Conservation (phyloP, 30 jellyfish, hydroid and myxozoan genomes). For the Aurelia coerulea region DNA sequence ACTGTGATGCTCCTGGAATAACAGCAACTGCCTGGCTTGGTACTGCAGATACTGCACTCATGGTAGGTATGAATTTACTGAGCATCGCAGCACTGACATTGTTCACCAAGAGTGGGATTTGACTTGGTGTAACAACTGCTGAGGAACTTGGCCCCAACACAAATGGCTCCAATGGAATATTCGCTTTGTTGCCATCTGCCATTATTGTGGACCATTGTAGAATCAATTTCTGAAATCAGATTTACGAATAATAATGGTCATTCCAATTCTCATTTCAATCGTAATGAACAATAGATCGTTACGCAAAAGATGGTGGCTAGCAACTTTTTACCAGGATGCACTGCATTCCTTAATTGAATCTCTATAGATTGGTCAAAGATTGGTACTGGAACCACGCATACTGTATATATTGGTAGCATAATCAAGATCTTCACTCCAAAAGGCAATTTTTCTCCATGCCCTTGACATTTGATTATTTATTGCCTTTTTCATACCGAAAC, state of each 20-base stretch:
- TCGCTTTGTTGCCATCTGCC: constrained; percentile 53
- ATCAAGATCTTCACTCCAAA: too few relatives aligned
- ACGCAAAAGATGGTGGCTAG: too few relatives aligned
- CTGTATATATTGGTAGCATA: too few relatives aligned
- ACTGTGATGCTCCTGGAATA: constrained; percentile 57
- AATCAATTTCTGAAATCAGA: too few relatives aligned
- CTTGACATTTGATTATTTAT: too few relatives aligned
- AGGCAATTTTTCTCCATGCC: too few relatives aligned
- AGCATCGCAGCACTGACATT: constrained; percentile 68
- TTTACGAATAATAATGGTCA: too few relatives aligned
- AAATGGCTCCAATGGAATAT: constrained; percentile 38
- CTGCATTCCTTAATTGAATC: too few relatives aligned
- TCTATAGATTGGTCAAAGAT: too few relatives aligned
- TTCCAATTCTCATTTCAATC: neutral
- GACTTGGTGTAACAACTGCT: constrained; percentile 53
- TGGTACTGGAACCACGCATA: too few relatives aligned
- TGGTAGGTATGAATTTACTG: constrained; percentile 60
- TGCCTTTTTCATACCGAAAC: too few relatives aligned
- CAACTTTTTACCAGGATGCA: too few relatives aligned
- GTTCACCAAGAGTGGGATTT: constrained; percentile 63
- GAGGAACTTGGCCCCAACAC: constrained; percentile 33
- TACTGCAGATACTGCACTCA: constrained; percentile 44
- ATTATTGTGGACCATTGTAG: constrained; percentile 26
- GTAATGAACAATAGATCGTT: neutral
- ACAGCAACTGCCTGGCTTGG: constrained; percentile 77